Evolutionary conservation across 2,113 vertebrate genomes (phyloP).

Genomic region (Actenoides hombroni): DNA sequence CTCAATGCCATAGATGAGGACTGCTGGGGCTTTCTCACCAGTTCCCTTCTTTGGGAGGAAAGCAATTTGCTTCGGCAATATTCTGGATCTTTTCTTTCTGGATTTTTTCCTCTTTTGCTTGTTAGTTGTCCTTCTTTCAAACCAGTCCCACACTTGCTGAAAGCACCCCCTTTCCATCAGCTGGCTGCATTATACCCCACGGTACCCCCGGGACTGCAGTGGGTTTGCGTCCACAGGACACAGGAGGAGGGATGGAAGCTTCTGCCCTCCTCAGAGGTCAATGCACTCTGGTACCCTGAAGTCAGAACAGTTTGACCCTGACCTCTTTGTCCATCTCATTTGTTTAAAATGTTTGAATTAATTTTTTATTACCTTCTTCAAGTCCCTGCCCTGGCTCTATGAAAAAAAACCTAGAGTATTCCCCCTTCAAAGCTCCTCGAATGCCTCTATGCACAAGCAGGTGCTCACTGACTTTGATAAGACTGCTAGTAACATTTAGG

Average conservation of each 20-base stretch:
- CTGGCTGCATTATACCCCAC: background rate
- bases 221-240: background rate
- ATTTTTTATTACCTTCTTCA: background rate
- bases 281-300: background rate
- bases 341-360: background rate
- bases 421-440: background rate
- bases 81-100: background rate
- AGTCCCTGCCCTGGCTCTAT: background rate
- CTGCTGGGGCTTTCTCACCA: background rate
- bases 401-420: background rate
- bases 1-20: background rate
- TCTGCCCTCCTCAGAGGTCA: background rate
- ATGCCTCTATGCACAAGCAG: background rate
- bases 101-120: background rate
- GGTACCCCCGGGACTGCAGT: rapidly evolving
- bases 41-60: background rate
- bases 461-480: background rate
- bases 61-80: background rate
- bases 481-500: background rate
- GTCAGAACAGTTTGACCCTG: background rate
- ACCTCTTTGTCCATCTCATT: background rate
- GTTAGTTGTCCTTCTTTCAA: background rate
- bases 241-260: background rate
- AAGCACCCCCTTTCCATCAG: background rate
- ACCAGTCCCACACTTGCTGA: background rate